These are phyloP conservation scores for Mirza zaza DNA, from an alignment of 2,113 vertebrate species.

Conservation along the genomic window DNA sequence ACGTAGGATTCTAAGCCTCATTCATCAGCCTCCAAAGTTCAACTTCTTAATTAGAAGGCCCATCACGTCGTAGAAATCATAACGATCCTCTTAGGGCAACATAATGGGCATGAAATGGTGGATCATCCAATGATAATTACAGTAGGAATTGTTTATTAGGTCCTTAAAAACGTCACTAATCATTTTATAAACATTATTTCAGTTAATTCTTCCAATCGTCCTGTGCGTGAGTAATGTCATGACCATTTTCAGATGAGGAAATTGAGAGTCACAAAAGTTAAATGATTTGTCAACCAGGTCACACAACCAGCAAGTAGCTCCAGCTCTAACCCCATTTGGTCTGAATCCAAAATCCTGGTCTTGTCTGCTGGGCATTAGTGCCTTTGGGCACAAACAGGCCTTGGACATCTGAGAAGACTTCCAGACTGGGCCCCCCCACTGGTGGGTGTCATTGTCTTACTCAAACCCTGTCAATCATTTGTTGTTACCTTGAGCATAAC, in stretches of 20 bases:
- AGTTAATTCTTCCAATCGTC: not conserved
- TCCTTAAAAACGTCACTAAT: not conserved
- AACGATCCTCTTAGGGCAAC: conserved; percentile 7
- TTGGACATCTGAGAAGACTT: not conserved
- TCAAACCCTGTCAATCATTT: not conserved
- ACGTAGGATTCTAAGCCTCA: not conserved
- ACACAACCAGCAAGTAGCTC: not conserved
- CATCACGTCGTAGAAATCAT: not conserved
- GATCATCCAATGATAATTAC: conserved; percentile 18
- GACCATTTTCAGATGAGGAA: conserved; percentile 11
- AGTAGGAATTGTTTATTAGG: conserved; percentile 39
- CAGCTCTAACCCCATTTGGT: not conserved
- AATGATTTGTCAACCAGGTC: not conserved
- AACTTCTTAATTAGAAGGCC: conserved; percentile 55
- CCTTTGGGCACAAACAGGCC: not conserved
- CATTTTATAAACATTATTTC: conserved; percentile 3
- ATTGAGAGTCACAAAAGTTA: not conserved
- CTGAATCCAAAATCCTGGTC: not conserved
- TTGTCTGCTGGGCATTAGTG: not conserved
- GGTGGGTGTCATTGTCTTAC: not conserved
- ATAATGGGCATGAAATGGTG: conserved; percentile 54
- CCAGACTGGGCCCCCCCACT: not conserved
- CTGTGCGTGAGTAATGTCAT: not conserved
- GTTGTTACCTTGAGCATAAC: not conserved
- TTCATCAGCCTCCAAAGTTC: not conserved